Percentiles rank a stretch among this genome's conserved stretches.
These are phyloP conservation scores for Epirrita christyi DNA, from an alignment of 2,888 invertebrate genomes.

Conservation along the genomic window DNA sequence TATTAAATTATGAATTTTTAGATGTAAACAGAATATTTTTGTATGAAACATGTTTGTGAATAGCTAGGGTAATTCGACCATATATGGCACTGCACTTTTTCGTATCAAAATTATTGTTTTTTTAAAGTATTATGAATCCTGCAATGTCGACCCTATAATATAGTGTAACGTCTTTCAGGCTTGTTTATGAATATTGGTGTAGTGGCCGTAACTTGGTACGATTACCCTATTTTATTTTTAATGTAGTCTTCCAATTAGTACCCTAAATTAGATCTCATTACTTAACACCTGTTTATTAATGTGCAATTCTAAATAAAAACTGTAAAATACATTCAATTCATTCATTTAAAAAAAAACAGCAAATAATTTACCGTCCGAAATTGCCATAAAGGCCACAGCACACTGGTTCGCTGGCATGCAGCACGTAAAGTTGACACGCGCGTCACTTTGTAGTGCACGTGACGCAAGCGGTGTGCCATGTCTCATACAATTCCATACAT, in stretches of 20 bases:
- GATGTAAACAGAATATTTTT: constrained; percentile 41
- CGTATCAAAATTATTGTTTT: background rate
- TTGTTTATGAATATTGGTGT: constrained; percentile 1
- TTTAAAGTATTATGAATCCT: too few species aligned
- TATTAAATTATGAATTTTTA: constrained; percentile 37
- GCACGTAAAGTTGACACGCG: too few species aligned
- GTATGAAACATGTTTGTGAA: constrained; percentile 30
- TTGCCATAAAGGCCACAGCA: constrained; percentile 35
- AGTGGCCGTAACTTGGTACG: constrained; percentile 9
- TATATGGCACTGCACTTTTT: constrained; percentile 9
- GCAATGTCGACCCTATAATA: too few species aligned
- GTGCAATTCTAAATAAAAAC: constrained; percentile 29
- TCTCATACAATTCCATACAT: too few species aligned
- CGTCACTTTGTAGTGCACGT: too few species aligned
- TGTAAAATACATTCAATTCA: constrained; percentile 5
- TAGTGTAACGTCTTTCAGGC: background rate
- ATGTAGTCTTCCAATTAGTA: constrained; percentile 70
- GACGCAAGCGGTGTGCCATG: too few species aligned
- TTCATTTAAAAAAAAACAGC: constrained; percentile 3
- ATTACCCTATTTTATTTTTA: constrained; percentile 35
- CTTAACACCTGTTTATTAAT: constrained; percentile 33
- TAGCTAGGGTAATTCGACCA: constrained; percentile 23
- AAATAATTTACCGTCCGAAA: constrained; percentile 37
- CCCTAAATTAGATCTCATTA: constrained; percentile 70
- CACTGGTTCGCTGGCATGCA: too few species aligned